These are phyloP conservation scores for Mobula hypostoma DNA, from an alignment of 2,113 vertebrate genomes.

Conservation along the genomic window DNA sequence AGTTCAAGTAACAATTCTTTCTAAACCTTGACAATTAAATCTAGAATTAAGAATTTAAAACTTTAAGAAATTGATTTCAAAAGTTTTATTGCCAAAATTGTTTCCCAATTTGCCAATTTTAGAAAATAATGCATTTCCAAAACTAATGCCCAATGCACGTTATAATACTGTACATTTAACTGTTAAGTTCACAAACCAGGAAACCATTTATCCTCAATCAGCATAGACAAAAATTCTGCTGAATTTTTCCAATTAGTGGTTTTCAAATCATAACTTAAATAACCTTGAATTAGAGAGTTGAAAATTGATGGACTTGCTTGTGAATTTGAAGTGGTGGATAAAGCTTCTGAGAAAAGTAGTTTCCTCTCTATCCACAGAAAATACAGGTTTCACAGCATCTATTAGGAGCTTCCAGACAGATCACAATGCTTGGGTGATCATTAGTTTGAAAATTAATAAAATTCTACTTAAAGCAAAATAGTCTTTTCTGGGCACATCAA, in stretches of 20 bases:
- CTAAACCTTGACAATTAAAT: no score
- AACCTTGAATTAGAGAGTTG: no score
- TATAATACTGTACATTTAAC: not conserved
- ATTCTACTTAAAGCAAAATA: not conserved
- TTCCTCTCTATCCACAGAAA: not conserved
- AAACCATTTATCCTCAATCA: not conserved
- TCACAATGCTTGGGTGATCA: not conserved
- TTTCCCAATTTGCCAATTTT: not conserved
- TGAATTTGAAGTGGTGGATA: not conserved
- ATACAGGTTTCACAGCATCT: not conserved
- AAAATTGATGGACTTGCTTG: not conserved
- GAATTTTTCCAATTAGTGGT: not conserved
- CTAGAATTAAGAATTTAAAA: no score
- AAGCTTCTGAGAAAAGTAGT: not conserved
- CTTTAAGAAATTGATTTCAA: no score
- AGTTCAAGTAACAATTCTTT: not conserved
- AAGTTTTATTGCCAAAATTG: not conserved
- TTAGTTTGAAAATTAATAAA: not conserved
- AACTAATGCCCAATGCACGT: not conserved
- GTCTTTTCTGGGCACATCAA: not conserved
- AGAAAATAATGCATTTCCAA: not conserved
- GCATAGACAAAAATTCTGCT: not conserved
- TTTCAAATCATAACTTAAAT: not conserved
- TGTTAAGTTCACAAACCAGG: not conserved
- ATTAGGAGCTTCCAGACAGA: not conserved